Conservation (phyloP, 2,113 vertebrate genomes). For the Mormoops blainvillei region DNA sequence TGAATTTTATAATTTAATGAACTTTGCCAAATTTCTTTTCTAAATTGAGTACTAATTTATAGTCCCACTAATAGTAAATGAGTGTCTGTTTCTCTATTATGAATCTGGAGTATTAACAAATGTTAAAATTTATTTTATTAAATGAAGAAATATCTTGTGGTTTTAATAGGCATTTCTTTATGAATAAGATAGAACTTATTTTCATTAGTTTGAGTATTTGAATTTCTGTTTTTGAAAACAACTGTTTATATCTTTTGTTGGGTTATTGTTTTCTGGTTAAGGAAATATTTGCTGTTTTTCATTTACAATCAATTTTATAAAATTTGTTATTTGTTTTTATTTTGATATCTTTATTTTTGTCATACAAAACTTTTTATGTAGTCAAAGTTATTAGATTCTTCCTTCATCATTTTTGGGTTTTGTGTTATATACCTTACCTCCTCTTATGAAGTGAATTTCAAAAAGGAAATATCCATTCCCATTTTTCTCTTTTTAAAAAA, state of each 20-base stretch:
- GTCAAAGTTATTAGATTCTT: neutral
- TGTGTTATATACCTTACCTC: neutral
- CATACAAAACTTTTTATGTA: neutral
- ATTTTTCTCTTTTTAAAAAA: neutral
- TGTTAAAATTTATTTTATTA: neutral
- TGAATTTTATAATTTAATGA: constrained; percentile 37
- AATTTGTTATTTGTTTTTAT: neutral
- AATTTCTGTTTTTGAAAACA: neutral
- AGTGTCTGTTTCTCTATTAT: neutral
- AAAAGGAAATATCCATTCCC: neutral
- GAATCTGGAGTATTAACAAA: neutral
- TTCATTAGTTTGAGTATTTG: neutral
- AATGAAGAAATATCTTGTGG: neutral
- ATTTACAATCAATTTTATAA: neutral
- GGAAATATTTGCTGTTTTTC: neutral
- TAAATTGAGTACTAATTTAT: neutral
- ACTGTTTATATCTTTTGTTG: neutral
- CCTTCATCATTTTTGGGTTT: neutral
- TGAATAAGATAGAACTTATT: neutral
- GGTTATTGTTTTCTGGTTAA: neutral
- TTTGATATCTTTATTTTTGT: neutral
- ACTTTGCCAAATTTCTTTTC: constrained; percentile 11
- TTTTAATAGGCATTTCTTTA: neutral
- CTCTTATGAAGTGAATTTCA: neutral
- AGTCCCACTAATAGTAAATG: neutral